Evolutionary conservation across 1,140 invertebrate genomes (phyloP), one percentile per base, ranked within the genome.

Genomic region (Pogonomyrmex barbatus): DNA sequence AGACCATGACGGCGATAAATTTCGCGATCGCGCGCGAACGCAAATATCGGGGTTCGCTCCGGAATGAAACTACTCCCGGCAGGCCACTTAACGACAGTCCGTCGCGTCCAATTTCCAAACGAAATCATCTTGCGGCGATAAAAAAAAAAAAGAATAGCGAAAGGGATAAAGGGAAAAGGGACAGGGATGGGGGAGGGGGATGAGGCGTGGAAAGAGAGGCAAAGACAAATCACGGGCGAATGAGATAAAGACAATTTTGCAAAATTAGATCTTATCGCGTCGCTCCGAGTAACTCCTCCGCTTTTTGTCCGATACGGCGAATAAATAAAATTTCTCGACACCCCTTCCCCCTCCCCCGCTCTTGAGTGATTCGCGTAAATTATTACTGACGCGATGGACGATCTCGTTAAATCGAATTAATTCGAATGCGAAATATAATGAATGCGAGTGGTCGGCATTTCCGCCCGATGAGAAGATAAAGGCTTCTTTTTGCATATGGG

Each of bases 31-130:
- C 67, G 67, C 67, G 42, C 54, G 67, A 47, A 75, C 79, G 54
- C 79, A 83, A 75, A 83, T 82, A 36, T 30, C 17, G 52, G 65
- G 60, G 39, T 58, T 58, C 79, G 67, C 30, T 33, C 42, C 54
- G 68, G 54, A 83, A 83, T 50, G 54, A 83, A 83, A 83, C 79
- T 82, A 73, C 79, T 83, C 79, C 79, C 42, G 54, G 30, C 54
- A 75, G 79, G 54, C 79, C 79, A 83, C 79, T 83, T 83, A 83
- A 83, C 79, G 45, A 45, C 67, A 83, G 68, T 83, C 54, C 54
- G 71, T 83, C 79, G 79, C 42, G 68, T 56, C 79, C 79, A 83
- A 83, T 83, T 83, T 83, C 33, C 67, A 42, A 75, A 73, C 54
- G 54, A 75, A 75, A 83, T 75, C 79, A 83, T 83, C 68, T 83